These are phyloP conservation scores for Portevinia maculata DNA, from an alignment of 2,888 invertebrate species.

Conservation along the genomic window DNA sequence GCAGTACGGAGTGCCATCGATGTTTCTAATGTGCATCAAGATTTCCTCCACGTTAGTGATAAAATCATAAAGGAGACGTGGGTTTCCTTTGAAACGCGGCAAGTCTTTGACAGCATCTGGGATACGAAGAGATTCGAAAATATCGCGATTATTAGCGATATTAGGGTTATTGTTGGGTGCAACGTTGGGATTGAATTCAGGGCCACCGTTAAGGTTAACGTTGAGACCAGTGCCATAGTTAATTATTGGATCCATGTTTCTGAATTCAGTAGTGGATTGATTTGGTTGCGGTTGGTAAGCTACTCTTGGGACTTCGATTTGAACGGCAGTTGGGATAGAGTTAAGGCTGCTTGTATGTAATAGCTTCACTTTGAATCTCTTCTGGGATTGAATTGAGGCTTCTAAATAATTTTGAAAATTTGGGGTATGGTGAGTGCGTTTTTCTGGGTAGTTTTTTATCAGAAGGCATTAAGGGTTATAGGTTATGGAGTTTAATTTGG, in stretches of 20 bases:
- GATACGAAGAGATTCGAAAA: slow-evolving; percentile 23
- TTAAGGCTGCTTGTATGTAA: neutral
- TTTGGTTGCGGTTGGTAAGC: neutral
- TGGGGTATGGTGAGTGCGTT: slow-evolving; percentile 5
- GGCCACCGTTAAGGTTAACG: neutral
- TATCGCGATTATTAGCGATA: neutral
- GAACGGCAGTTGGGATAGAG: neutral
- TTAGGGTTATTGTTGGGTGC: slow-evolving; percentile 1
- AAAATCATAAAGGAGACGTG: slow-evolving; percentile 25
- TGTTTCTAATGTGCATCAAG: slow-evolving; percentile 20
- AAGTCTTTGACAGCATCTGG: slow-evolving; percentile 29
- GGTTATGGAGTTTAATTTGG: no score
- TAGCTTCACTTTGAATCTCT: neutral
- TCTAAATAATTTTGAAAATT: slow-evolving; percentile 12
- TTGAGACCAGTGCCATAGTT: neutral
- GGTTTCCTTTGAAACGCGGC: slow-evolving; percentile 35
- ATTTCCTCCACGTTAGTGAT: slow-evolving; percentile 36
- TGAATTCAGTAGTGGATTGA: neutral
- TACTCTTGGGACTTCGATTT: slow-evolving; percentile 1
- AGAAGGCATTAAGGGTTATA: no score
- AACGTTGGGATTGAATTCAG: neutral
- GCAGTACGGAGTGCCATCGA: slow-evolving; percentile 21
- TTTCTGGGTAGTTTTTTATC: neutral
- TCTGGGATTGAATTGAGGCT: slow-evolving; percentile 17
- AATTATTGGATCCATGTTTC: neutral